phyloP scores from a whole-genome alignment of 1,140 invertebrate species.

The Drosophila quadrilineata region DNA sequence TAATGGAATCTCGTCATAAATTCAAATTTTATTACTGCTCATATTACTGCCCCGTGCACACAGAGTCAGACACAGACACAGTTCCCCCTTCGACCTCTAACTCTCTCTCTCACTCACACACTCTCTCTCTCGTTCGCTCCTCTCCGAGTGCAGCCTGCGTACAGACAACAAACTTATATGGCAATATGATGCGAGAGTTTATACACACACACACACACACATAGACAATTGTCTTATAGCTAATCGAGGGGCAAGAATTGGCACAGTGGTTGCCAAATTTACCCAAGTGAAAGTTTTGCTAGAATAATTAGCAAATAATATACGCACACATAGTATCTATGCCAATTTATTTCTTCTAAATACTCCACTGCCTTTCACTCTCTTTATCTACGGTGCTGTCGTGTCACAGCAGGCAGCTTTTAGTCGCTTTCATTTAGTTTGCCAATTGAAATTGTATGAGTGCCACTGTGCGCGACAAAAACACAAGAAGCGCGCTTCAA shows the following conservation, averaged over 20 bases:
- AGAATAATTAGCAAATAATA: not conserved
- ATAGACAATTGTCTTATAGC: not conserved
- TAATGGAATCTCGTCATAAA: slow-evolving; percentile 81
- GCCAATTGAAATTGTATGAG: slow-evolving; percentile 3
- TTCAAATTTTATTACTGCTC: slow-evolving; percentile 80
- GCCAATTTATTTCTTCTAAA: too few species aligned
- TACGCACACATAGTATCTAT: too few species aligned
- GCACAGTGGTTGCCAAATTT: slow-evolving; percentile 33
- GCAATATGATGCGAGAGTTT: slow-evolving; percentile 30
- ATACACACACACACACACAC: not conserved
- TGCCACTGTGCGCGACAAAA: slow-evolving; percentile 33
- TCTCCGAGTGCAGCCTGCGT: not conserved
- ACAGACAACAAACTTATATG: slow-evolving; percentile 52
- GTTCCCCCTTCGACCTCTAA: not conserved
- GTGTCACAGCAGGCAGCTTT: slow-evolving; percentile 9
- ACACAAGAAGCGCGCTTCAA: slow-evolving; percentile 60
- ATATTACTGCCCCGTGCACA: slow-evolving; percentile 66
- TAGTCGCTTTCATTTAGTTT: too few species aligned
- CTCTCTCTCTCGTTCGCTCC: too few species aligned
- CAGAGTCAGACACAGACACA: slow-evolving; percentile 30
- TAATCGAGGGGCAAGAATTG: not conserved
- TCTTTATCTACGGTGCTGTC: too few species aligned
- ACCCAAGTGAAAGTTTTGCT: not conserved
- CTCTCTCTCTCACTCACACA: not conserved
- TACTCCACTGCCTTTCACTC: too few species aligned